Evolutionary conservation across 2,888 invertebrate species (phyloP).

Genomic region (Machimus rusticus): DNA sequence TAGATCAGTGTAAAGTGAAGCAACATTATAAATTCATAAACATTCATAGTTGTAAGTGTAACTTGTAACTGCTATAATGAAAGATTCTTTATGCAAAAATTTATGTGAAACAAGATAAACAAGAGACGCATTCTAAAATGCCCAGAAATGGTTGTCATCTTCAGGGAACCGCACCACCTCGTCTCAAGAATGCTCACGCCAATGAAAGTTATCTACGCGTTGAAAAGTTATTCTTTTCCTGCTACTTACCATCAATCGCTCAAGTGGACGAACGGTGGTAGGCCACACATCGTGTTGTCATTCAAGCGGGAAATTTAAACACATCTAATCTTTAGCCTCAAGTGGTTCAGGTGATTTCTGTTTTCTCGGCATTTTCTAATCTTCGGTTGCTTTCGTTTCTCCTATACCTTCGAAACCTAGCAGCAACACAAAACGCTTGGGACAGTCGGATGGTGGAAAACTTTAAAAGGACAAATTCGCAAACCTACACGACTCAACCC

Average conservation of each 20-base stretch:
- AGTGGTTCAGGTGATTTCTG: constrained; percentile 54
- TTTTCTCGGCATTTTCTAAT: constrained; percentile 14
- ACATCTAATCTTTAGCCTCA: constrained; percentile 61
- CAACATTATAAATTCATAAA: background rate
- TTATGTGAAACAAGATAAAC: background rate
- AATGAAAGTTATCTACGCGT: constrained; percentile 11
- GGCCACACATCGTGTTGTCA: constrained; percentile 51
- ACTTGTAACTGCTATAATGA: background rate
- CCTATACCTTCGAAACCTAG: background rate
- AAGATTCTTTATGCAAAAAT: background rate
- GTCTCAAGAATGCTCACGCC: background rate
- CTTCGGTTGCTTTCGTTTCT: background rate
- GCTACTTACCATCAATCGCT: constrained; percentile 22
- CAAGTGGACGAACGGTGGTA: constrained; percentile 28
- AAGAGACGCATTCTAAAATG: background rate
- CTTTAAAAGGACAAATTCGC: background rate
- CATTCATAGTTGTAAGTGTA: background rate
- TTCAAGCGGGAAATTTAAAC: constrained; percentile 60
- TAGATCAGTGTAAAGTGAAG: background rate
- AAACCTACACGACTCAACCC: background rate
- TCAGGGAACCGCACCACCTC: background rate
- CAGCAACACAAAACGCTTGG: background rate
- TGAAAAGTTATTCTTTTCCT: constrained; percentile 5
- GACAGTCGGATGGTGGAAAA: background rate
- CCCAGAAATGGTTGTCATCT: constrained; percentile 19